Evolutionary conservation across 2,113 vertebrate genomes (phyloP), one percentile per base, ranked within the genome.

Genomic region (Vombatus ursinus): DNA sequence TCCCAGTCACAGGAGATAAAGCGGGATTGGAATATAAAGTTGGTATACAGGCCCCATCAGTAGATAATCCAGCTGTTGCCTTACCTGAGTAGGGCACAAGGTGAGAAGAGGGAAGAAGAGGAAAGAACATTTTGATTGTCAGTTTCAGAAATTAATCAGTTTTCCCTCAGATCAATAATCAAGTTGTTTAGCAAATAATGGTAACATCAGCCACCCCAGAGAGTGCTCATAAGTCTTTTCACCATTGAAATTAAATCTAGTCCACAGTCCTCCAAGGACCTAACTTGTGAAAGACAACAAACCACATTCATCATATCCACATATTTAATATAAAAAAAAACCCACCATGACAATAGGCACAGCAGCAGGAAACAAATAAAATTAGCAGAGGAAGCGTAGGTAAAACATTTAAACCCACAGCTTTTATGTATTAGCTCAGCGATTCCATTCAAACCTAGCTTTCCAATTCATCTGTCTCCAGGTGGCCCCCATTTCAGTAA

Each of bases 391-490:
- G 95, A 93, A 89, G 89, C 52, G 3, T 52, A 52, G 95, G 12
- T 89, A 94, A 95, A 95, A 52, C 92, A 93, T 93, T 96, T 89
- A 96, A 93, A 94, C 52, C 23, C 91, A 50, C 89, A 96, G 53
- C 50, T 91, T 96, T 97, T 92, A 95, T 92, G 91, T 93, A 96
- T 95, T 96, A 92, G 93, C 92, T 97, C 97, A 97, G 51, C 50
- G 95, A 96, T 92, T 97, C 95, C 96, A 94, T 97, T 97, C 95
- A 93, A 95, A 96, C 92, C 93, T 95, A 95, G 68, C 89, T 96
- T 97, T 96, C 91, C 96, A 97, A 97, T 97, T 96, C 96, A 94
- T 97, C 95, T 97, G 91, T 97, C 97, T 96, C 97, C 97, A 98
- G 97, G 97, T 97, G 96, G 96, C 94, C 94, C 97, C 61, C 94